Percentiles rank a stretch among this genome's conserved stretches.
phyloP scores from a whole-genome alignment of 2,113 vertebrate species.

The Mesitornis unicolor region DNA sequence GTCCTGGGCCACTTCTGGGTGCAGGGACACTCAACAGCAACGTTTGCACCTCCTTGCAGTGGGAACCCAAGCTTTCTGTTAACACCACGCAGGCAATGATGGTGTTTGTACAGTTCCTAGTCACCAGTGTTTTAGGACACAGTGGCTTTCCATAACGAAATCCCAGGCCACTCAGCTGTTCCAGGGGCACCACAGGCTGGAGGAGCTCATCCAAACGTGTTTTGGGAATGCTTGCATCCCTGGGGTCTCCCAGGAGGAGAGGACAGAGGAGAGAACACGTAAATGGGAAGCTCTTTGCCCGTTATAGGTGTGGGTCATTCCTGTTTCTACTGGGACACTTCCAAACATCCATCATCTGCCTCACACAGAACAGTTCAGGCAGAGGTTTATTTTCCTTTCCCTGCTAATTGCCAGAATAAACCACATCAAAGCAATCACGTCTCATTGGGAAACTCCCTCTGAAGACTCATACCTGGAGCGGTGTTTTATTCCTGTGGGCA shows the following conservation, averaged over 20 bases:
- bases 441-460: not conserved
- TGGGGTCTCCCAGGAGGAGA: not conserved
- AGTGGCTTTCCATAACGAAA: not conserved
- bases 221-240: not conserved
- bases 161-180: not conserved
- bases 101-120: not conserved
- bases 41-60: accelerated
- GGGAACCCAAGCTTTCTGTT: not conserved
- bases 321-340: not conserved
- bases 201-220: accelerated
- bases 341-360: not conserved
- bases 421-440: conserved; percentile 38
- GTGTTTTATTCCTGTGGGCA: not conserved
- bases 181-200: not conserved
- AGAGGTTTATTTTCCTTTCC: conserved; percentile 35
- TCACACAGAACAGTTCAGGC: accelerated
- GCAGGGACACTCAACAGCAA: not conserved
- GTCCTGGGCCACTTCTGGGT: not conserved
- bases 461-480: not conserved
- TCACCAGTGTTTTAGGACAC: not conserved
- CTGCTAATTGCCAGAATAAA: not conserved
- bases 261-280: not conserved
- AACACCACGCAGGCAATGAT: accelerated
- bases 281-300: not conserved
- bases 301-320: not conserved